phyloP scores from a whole-genome alignment of 2,888 invertebrate genomes.

The Zygothrica quintamaculata region DNA sequence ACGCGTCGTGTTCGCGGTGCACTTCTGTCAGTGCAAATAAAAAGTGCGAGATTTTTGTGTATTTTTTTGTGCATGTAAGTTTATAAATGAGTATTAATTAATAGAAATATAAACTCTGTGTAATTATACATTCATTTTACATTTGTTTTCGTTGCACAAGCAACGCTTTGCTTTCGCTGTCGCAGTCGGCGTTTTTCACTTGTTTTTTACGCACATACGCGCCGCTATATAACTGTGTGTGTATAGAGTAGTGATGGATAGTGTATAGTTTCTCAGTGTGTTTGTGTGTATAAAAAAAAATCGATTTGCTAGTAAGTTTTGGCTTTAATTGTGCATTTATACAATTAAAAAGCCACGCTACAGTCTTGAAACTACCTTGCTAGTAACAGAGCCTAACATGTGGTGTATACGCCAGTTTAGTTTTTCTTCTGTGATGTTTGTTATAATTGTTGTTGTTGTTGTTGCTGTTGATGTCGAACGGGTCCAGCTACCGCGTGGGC shows the following conservation, averaged over 20 bases:
- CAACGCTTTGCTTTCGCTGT: background rate
- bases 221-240: background rate
- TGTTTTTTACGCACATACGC: constrained; percentile 68
- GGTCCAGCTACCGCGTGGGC: constrained; percentile 66
- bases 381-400: constrained; percentile 41
- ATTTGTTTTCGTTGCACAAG: constrained; percentile 15
- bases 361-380: constrained; percentile 15
- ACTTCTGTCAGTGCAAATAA: constrained; percentile 21
- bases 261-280: constrained; percentile 24
- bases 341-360: constrained; percentile 36
- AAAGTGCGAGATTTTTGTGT: constrained; percentile 24
- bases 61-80: constrained; percentile 28
- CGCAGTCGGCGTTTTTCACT: constrained; percentile 69
- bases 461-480: constrained; percentile 45
- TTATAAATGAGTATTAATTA: constrained; percentile 6
- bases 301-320: constrained; percentile 69
- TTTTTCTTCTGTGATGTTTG: background rate
- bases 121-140: background rate
- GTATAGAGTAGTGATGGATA: constrained; percentile 15
- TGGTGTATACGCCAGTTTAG: constrained; percentile 21
- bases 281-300: constrained; percentile 59
- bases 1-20: constrained; percentile 49
- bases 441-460: constrained; percentile 14
- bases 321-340: constrained; percentile 59
- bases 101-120: background rate